These are phyloP conservation scores for Plagodis dolabraria DNA, from an alignment of 2,888 invertebrate species.

Conservation along the genomic window DNA sequence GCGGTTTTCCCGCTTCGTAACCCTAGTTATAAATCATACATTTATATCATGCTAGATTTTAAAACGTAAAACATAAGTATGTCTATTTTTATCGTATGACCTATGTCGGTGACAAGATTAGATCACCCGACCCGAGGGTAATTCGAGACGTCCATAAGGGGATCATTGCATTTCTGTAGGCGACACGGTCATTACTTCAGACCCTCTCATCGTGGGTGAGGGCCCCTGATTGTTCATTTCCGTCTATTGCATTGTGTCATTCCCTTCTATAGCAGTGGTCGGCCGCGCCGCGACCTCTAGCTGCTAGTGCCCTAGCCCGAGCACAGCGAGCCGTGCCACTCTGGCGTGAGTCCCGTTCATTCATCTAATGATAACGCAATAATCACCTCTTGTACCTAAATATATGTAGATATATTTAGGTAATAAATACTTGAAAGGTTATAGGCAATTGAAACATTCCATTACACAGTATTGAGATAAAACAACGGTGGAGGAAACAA, in stretches of 20 bases:
- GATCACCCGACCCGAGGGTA: slow-evolving; percentile 33
- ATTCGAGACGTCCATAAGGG: slow-evolving; percentile 47
- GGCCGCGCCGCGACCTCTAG: too few species aligned
- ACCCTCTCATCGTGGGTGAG: slow-evolving; percentile 64
- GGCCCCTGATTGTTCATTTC: slow-evolving; percentile 73
- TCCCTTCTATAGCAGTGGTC: slow-evolving; percentile 57
- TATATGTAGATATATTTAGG: slow-evolving; percentile 27
- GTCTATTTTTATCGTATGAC: slow-evolving; percentile 36
- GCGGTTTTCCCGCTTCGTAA: too few species aligned
- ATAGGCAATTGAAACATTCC: too few species aligned
- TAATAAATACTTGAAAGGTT: too few species aligned
- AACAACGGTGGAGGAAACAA: too few species aligned
- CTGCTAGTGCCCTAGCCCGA: too few species aligned
- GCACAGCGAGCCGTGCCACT: too few species aligned
- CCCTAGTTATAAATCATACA: too few species aligned
- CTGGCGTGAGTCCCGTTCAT: slow-evolving; percentile 47
- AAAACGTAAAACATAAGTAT: slow-evolving; percentile 5
- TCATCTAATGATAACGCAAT: slow-evolving; percentile 45
- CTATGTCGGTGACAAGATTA: slow-evolving; percentile 42
- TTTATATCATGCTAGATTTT: too few species aligned
- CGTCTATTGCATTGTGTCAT: slow-evolving; percentile 77
- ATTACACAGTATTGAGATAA: too few species aligned
- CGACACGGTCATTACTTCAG: slow-evolving; percentile 52
- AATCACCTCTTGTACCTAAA: slow-evolving; percentile 42
- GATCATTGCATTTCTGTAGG: slow-evolving; percentile 52